phyloP scores from a whole-genome alignment of 2,113 vertebrate species.

The Gavia stellata region DNA sequence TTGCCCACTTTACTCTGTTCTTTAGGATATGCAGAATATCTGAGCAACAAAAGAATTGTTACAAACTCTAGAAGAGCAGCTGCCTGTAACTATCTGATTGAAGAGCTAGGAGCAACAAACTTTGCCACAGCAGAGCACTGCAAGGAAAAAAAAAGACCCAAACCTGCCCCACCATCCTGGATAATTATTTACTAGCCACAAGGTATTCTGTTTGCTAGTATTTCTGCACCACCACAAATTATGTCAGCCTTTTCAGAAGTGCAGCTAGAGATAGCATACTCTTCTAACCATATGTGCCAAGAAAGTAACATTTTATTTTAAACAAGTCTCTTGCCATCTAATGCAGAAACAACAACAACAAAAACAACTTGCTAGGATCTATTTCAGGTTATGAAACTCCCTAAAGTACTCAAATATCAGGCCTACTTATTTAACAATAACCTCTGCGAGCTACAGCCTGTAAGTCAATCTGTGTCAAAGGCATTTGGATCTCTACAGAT shows the following conservation, averaged over 20 bases:
- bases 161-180: background rate
- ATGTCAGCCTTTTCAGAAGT: background rate
- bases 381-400: conserved; percentile 24
- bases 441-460: background rate
- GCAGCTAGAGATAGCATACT: background rate
- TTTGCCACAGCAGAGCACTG: background rate
- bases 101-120: background rate
- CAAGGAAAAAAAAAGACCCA: background rate
- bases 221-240: background rate
- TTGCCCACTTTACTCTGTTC: background rate
- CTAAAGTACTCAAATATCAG: background rate
- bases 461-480: background rate
- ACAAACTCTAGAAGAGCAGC: background rate
- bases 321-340: background rate
- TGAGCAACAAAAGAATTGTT: background rate
- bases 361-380: background rate
- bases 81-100: background rate
- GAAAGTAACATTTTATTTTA: background rate
- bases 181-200: conserved; percentile 34
- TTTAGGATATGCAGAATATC: background rate
- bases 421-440: background rate
- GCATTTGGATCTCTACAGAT: background rate
- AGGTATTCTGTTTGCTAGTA: background rate
- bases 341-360: background rate
- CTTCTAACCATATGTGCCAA: background rate